Evolutionary conservation across 2,888 invertebrate genomes (phyloP), one percentile per base, ranked within the genome.

Genomic region (Mactromeris polynyma): DNA sequence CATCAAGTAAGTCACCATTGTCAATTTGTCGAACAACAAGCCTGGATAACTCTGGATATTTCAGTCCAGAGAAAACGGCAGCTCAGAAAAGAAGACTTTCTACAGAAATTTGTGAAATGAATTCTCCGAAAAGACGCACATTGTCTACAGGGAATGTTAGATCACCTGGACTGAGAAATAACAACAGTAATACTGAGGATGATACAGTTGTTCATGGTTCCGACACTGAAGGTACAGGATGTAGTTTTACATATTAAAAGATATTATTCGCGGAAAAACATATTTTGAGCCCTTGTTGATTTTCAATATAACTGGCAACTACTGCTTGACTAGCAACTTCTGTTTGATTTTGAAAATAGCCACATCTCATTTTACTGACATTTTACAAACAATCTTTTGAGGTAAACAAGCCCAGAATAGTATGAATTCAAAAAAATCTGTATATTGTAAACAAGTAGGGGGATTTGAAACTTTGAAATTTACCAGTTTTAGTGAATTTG

Each of bases 131-230:
- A 36, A 26, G 73, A 17, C 33, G 58, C 0, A 42, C 85, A 9
- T 38, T 40, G 42, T 79, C 73, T 58, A 14, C 54, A 21, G 77
- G 86, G 42, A 83, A 58, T 9, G 33, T 46, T 14, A 77, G 64
- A 54, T 89, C 89, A 21, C 80, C 79, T n/a, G 40, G 26, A 36
- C 36, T 40, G 19, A 64, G 42, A n/a, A 80, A 46, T 26, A 78
- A 73, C 40, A 79, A 83, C n/a, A 19, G 11, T 38, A 78, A 64
- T 64, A 36, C 40, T 14, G 89, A 91, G 2, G 90, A 90, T 33
- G 89, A 91, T 17, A 69, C 42, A 31, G 46, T 88, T 21, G 69
- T 84, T 31, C 89, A 91, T 88, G 91, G 91, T 11, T 91, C 91
- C 26, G 91, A 91, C 33, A 58, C 83, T 54, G 91, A 91, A 86